phyloP scores from a whole-genome alignment of 2,113 vertebrate species.

The Gnathonemus echidnorhynchus region DNA sequence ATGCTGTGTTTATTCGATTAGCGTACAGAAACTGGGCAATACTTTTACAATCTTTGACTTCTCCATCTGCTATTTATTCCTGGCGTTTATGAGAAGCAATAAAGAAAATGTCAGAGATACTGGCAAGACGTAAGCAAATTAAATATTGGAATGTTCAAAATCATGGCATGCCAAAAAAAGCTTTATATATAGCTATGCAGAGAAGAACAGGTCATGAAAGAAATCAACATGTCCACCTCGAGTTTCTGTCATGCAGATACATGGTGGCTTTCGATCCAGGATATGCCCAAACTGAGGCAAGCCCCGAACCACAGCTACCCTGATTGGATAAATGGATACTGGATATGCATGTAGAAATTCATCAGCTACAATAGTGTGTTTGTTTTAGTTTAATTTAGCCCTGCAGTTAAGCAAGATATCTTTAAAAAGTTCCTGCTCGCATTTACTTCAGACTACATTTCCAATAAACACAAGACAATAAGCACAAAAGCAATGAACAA shows the following conservation, averaged over 20 bases:
- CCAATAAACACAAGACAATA: neutral
- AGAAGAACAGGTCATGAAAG: neutral
- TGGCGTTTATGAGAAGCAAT: neutral
- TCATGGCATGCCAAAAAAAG: neutral
- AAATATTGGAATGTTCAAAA: neutral
- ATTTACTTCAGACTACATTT: neutral
- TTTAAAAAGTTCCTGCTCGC: neutral
- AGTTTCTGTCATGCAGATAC: neutral
- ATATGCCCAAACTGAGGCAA: neutral
- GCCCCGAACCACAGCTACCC: neutral
- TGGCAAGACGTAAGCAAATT: neutral
- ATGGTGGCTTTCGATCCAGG: neutral
- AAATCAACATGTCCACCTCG: neutral
- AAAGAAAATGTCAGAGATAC: neutral
- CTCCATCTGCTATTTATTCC: neutral
- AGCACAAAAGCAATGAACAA: neutral
- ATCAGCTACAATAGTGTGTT: neutral
- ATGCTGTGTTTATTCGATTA: neutral
- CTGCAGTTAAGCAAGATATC: neutral
- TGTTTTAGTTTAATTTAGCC: neutral
- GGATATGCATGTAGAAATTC: neutral
- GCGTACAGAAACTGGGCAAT: neutral
- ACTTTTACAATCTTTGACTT: neutral
- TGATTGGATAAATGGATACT: neutral
- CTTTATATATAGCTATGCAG: neutral